A percentile compares a stretch with the other conserved stretches of the same genome.
These are phyloP conservation scores for Entelurus aequoreus DNA, from an alignment of 2,113 vertebrate species.

Conservation along the genomic window DNA sequence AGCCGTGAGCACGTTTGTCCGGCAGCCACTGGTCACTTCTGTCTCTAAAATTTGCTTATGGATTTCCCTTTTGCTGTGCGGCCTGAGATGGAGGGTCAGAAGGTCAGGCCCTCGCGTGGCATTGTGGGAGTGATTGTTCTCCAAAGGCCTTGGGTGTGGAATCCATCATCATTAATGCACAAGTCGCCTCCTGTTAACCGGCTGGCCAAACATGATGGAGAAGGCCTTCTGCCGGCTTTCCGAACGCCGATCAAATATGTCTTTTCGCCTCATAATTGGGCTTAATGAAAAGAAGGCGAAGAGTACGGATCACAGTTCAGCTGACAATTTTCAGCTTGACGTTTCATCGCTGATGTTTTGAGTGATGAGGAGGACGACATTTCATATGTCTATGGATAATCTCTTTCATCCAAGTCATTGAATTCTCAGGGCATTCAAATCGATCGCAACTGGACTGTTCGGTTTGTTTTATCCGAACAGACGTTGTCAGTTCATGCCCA, in stretches of 20 bases:
- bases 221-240: conserved; percentile 76
- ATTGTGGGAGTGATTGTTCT: conserved; percentile 92
- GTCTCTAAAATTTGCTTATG: conserved; percentile 84
- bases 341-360: conserved; percentile 63
- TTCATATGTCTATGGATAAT: too few relatives aligned
- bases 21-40: conserved; percentile 72
- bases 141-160: conserved; percentile 78
- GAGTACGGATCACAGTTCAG: conserved; percentile 75
- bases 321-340: conserved; percentile 74
- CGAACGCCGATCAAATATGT: conserved; percentile 89
- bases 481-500: too few relatives aligned
- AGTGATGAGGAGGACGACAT: neutral
- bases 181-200: conserved; percentile 79
- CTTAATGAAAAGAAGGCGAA: conserved; percentile 78
- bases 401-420: too few relatives aligned
- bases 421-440: too few relatives aligned
- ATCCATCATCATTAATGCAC: conserved; percentile 98
- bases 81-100: conserved; percentile 84
- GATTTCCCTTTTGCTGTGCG: conserved; percentile 85
- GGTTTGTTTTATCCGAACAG: too few relatives aligned
- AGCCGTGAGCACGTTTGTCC: conserved; percentile 70
- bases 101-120: conserved; percentile 84
- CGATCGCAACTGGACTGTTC: too few relatives aligned
- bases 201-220: conserved; percentile 80
- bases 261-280: conserved; percentile 91